These are phyloP conservation scores for Campaea margaritaria DNA, from an alignment of 2,888 invertebrate genomes.

Conservation along the genomic window DNA sequence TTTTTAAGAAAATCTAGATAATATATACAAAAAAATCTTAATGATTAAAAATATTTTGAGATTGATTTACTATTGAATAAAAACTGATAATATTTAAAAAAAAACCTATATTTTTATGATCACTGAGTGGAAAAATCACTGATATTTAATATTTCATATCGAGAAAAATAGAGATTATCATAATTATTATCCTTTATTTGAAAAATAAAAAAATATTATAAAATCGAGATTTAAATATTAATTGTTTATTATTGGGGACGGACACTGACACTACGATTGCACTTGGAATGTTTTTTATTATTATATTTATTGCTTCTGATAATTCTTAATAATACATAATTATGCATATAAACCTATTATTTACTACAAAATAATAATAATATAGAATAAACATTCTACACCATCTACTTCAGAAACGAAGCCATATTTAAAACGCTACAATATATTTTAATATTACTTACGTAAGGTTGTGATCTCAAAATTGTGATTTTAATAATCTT, in stretches of 20 bases:
- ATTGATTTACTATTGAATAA: slow-evolving; percentile 1
- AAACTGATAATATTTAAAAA: too few species aligned
- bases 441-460: neutral
- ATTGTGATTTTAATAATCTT: slow-evolving; percentile 30
- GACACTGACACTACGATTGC: slow-evolving; percentile 55
- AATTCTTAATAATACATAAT: neutral
- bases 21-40: slow-evolving; percentile 23
- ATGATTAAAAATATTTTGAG: neutral
- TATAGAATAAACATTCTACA: slow-evolving; percentile 30
- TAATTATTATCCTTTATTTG: too few species aligned
- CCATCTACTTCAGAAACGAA: slow-evolving; percentile 6
- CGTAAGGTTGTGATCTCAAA: slow-evolving; percentile 34
- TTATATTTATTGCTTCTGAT: slow-evolving; percentile 7
- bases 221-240: neutral
- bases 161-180: too few species aligned
- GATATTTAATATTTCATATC: too few species aligned
- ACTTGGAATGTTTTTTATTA: slow-evolving; percentile 56
- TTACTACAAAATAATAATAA: neutral
- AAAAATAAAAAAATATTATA: too few species aligned
- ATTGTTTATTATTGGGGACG: slow-evolving; percentile 46
- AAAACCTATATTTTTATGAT: too few species aligned
- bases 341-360: neutral
- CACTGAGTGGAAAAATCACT: too few species aligned
- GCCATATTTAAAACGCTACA: slow-evolving; percentile 27
- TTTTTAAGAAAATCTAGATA: slow-evolving; percentile 10